Evolutionary conservation across 1,140 invertebrate species (phyloP).

Genomic region (Lethocerus indicus): DNA sequence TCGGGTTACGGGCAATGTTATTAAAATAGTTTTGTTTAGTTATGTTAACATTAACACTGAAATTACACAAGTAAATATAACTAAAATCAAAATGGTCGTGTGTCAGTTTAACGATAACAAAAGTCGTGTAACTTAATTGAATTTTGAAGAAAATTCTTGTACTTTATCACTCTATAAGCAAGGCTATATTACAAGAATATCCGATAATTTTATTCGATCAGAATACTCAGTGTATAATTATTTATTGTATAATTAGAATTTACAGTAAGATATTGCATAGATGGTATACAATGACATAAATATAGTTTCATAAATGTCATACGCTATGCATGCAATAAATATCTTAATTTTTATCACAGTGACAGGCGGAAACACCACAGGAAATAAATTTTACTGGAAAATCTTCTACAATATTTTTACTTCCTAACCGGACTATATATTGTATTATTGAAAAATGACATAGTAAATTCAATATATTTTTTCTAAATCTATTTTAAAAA

Average conservation of each 20-base stretch:
- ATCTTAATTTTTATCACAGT: conserved; percentile 4
- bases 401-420: background rate
- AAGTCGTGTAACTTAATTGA: too few species aligned
- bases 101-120: too few species aligned
- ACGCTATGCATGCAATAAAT: background rate
- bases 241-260: background rate
- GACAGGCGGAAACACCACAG: background rate
- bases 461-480: background rate
- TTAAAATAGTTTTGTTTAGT: too few species aligned
- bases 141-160: background rate
- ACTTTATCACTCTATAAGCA: background rate
- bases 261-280: background rate
- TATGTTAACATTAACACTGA: too few species aligned
- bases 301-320: background rate
- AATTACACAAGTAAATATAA: too few species aligned
- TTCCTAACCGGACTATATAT: background rate
- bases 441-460: too few species aligned
- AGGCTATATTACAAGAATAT: background rate
- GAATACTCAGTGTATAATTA: background rate
- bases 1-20: too few species aligned
- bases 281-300: background rate
- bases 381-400: background rate
- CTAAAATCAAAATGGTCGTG: too few species aligned
- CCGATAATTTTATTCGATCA: background rate
- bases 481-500: background rate